Evolutionary conservation across 2,888 invertebrate species (phyloP).

Genomic region (Oasisia sp.): DNA sequence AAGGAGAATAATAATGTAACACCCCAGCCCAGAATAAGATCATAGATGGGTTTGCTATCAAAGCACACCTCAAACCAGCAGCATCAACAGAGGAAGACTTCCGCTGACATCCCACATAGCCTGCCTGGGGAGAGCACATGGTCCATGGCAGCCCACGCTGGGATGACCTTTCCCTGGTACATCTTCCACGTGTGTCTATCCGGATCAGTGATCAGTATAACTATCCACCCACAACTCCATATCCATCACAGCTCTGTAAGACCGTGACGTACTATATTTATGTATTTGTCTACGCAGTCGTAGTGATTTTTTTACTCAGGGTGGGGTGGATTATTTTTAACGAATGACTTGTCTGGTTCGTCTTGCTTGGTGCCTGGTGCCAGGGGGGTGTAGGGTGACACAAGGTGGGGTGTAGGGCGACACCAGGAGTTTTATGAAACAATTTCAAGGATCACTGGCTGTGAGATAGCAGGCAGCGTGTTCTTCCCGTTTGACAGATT

Average conservation of each 20-base stretch:
- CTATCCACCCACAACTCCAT: background rate
- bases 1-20: background rate
- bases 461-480: background rate
- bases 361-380: background rate
- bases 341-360: background rate
- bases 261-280: background rate
- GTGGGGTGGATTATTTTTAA: background rate
- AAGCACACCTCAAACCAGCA: background rate
- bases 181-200: background rate
- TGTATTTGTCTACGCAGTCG: background rate
- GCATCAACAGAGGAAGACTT: background rate
- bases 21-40: background rate
- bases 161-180: background rate
- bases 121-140: background rate
- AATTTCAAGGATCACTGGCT: background rate
- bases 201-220: background rate
- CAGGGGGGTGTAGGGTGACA: background rate
- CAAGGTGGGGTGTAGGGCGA: background rate
- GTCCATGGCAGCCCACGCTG: background rate
- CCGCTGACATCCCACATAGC: background rate
- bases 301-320: background rate
- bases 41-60: background rate
- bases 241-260: background rate
- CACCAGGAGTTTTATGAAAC: background rate
- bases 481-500: background rate